These are phyloP conservation scores for Melipona bicolor DNA, from an alignment of 2,888 invertebrate species.

Conservation along the genomic window DNA sequence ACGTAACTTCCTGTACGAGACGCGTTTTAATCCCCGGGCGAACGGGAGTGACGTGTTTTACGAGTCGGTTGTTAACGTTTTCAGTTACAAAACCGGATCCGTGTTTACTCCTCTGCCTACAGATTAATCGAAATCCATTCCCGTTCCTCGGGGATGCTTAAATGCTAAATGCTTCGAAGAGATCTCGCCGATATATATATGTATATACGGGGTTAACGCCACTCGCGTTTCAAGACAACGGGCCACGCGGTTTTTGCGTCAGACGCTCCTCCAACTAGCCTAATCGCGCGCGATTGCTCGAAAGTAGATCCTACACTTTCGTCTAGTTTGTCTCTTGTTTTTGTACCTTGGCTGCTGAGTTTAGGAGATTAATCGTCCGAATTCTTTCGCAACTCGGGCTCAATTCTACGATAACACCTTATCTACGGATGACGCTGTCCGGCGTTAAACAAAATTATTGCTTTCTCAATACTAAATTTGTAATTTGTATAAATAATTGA, in stretches of 20 bases:
- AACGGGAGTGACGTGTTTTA: slow-evolving; percentile 44
- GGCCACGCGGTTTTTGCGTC: not conserved
- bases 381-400: not conserved
- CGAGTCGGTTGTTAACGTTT: slow-evolving; percentile 47
- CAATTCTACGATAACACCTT: too few species aligned
- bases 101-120: slow-evolving; percentile 40
- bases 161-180: slow-evolving; percentile 1
- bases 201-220: not conserved
- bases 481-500: too few species aligned
- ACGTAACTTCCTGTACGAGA: slow-evolving; percentile 49
- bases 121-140: slow-evolving; percentile 50
- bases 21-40: slow-evolving; percentile 31
- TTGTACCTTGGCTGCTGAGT: not conserved
- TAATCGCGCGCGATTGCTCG: not conserved
- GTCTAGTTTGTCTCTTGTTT: too few species aligned
- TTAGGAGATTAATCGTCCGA: not conserved
- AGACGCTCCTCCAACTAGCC: not conserved
- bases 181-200: not conserved
- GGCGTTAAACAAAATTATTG: too few species aligned
- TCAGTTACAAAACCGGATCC: slow-evolving; percentile 55
- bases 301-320: not conserved
- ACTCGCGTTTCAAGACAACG: slow-evolving; percentile 4
- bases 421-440: not conserved
- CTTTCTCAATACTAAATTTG: too few species aligned
- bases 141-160: not conserved